A percentile compares a stretch with the other conserved stretches of the same genome.
Conservation (phyloP, 2,113 vertebrate genomes). For the Psophia crepitans region DNA sequence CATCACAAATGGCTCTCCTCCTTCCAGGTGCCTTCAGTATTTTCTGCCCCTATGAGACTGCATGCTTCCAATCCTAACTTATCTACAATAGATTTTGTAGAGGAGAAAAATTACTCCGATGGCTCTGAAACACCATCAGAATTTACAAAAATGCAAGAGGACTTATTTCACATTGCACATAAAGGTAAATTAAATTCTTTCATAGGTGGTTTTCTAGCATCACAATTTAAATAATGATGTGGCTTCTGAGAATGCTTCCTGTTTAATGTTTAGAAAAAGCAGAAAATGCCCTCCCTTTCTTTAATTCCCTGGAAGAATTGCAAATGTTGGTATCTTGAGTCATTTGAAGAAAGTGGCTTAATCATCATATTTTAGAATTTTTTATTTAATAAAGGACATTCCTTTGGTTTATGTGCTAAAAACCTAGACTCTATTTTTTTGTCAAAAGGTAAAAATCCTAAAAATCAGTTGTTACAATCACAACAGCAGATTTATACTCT, state of each 20-base stretch:
- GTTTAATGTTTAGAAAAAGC: background rate
- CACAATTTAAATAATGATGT: background rate
- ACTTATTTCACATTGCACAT: conserved; percentile 89
- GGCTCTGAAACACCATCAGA: conserved; percentile 85
- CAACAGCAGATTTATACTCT: background rate
- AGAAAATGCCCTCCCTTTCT: background rate
- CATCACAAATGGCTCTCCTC: background rate
- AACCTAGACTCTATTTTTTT: background rate
- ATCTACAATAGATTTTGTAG: conserved; percentile 85
- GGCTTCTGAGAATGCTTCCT: background rate
- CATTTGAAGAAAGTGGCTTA: background rate
- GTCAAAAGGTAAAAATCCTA: background rate
- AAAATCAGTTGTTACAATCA: background rate
- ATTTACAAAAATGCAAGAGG: conserved; percentile 93
- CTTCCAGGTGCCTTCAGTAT: conserved; percentile 79
- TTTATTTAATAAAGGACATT: background rate
- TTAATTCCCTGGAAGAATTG: background rate
- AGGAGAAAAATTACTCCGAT: conserved; percentile 84
- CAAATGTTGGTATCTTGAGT: background rate
- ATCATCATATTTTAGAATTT: background rate
- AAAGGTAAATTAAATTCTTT: conserved; percentile 77
- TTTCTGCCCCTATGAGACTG: conserved; percentile 84
- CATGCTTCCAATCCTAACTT: conserved; percentile 98
- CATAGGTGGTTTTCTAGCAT: background rate
- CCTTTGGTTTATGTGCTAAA: background rate